A percentile compares a stretch with the other conserved stretches of the same genome.
Evolutionary conservation across 2,113 vertebrate genomes (phyloP).

Genomic region (Hoplias malabaricus): DNA sequence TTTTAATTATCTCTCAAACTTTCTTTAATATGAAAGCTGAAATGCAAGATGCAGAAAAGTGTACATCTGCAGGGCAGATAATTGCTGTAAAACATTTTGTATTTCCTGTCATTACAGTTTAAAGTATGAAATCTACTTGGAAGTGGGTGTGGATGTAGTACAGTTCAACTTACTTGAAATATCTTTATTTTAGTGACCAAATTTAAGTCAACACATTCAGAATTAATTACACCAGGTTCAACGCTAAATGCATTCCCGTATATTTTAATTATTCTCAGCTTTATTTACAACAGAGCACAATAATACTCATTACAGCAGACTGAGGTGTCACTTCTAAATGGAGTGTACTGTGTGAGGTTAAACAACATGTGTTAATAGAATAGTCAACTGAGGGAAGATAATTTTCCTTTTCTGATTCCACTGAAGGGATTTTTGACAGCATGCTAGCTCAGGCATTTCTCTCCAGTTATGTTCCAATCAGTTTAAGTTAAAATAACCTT

Average conservation of each 20-base stretch:
- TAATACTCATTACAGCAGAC: not conserved
- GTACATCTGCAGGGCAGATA: slow-evolving; percentile 19
- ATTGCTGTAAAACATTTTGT: not conserved
- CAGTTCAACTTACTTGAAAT: not conserved
- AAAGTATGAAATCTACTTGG: not conserved
- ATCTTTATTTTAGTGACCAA: not conserved
- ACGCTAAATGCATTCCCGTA: not conserved
- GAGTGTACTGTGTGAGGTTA: not conserved
- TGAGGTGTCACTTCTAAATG: not conserved
- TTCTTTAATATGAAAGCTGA: not conserved
- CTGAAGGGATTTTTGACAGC: too few relatives aligned
- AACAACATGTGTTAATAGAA: not conserved
- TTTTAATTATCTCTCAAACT: not conserved
- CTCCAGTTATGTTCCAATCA: not conserved
- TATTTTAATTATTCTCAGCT: not conserved
- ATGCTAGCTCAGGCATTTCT: not conserved
- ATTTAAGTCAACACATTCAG: not conserved
- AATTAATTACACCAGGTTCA: not conserved
- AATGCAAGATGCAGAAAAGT: not conserved
- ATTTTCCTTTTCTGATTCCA: too few relatives aligned
- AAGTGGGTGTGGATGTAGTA: not conserved
- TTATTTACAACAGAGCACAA: not conserved
- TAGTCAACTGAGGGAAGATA: not conserved
- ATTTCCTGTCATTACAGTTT: not conserved
- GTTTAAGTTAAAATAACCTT: too few relatives aligned